These are phyloP conservation scores for Homalodisca vitripennis DNA, from an alignment of 1,140 invertebrate species.

Conservation along the genomic window DNA sequence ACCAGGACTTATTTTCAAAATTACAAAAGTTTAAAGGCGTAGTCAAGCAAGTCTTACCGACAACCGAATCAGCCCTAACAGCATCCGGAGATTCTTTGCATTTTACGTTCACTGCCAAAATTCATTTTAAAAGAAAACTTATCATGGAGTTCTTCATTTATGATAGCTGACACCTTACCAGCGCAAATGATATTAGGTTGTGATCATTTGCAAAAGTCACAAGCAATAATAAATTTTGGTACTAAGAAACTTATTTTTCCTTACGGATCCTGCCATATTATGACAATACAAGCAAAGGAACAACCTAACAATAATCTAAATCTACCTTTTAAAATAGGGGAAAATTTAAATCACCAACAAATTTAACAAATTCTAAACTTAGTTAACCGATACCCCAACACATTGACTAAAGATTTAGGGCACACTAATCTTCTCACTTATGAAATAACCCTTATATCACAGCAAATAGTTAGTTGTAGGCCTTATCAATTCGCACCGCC, in stretches of 20 bases:
- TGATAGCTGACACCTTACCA: background rate
- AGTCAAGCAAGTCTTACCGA: too few relatives aligned
- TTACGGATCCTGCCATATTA: background rate
- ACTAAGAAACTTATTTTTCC: background rate
- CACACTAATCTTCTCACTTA: background rate
- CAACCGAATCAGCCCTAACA: too few relatives aligned
- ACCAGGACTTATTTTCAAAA: too few relatives aligned
- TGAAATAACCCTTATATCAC: background rate
- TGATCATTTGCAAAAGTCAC: background rate
- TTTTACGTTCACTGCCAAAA: too few relatives aligned
- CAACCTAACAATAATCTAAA: background rate
- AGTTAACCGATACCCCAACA: background rate
- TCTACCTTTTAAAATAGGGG: background rate
- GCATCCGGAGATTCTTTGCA: too few relatives aligned
- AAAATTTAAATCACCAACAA: background rate
- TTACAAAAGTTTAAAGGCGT: too few relatives aligned
- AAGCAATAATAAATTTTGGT: background rate
- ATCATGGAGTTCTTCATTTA: background rate
- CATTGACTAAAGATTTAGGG: background rate
- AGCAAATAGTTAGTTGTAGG: background rate
- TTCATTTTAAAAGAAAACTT: conserved; percentile 5
- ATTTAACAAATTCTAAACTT: background rate
- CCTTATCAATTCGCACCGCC: conserved; percentile 12
- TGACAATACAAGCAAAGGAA: background rate
- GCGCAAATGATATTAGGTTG: background rate